Evolutionary conservation across 1,140 invertebrate species (phyloP), one percentile per base, ranked within the genome.

Genomic region (Aphidius gifuensis): DNA sequence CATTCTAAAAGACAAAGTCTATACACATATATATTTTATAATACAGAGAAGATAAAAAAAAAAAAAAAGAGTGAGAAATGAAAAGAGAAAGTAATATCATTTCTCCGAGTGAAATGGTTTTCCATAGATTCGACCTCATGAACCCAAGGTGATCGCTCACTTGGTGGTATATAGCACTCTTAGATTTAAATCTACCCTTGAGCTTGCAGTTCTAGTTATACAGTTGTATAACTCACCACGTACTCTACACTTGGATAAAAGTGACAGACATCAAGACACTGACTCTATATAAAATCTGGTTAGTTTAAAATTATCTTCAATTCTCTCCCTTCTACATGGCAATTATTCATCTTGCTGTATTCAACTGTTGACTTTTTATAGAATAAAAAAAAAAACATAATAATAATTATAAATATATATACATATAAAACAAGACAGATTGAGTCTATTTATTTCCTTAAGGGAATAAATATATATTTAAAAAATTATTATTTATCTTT

Each of bases 111-210:
- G 21, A 11, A 56, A 61, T 53, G 60, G 16, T 62, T 62, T 62
- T 62, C 53, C 54, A 42, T 62, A 38, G 54, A 57, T 56, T 69
- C 64, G 61, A 72, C 68, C 66, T 69, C 62, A 40, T 72, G 68
- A 75, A 72, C 73, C 74, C 64, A 43, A 68, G 70, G 74, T 72
- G 69, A 79, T 79, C 70, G 67, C 70, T 77, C 75, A 70, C 72
- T 72, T 71, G 61, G 69, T 60, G 66, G 68, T 65, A 16, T n/a
- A 1, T 1, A 58, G 57, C 46, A 39, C 40, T 58, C 40, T 8
- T 44, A 68, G 72, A 74, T 75, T 72, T 62, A 65, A 64, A 75
- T 75, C 73, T 75, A 74, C 73, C 72, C 67, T 69, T 72, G 49
- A 56, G 64, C 64, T 47, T 42, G 40, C n/a, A 39, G 23, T 7